Evolutionary conservation across 2,888 invertebrate genomes (phyloP), one percentile per base, ranked within the genome.

Genomic region (Phoronis australis): DNA sequence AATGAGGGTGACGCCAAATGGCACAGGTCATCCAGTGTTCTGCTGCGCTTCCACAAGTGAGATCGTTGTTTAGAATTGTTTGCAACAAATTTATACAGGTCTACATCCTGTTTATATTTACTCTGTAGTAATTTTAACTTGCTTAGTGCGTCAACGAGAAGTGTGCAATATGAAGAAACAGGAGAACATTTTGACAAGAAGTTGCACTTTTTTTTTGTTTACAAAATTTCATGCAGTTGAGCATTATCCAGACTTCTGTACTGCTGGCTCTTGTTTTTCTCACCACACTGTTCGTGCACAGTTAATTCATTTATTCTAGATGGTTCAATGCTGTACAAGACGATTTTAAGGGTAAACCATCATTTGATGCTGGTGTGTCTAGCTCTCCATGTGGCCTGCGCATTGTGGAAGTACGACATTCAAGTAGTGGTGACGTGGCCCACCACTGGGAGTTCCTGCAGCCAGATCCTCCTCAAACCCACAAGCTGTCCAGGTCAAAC

Each of bases 1-100:
- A n/a, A n/a, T n/a, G 72, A 75, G 53, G 72, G 68, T 26, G 73
- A 73, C 2, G 73, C 75, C 5, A 71, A 73, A 56, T 74, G 72
- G 73, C 67, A 68, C 55, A 54, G 73, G 23, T 67, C 73, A 1
- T 74, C 74, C 1, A 74, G 74, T 37, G 67, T 74, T 5, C 56
- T 75, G 39, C 65, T 75, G 25, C 51, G 60, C 23, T 68, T 64
- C 50, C 74, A 73, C 54, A 69, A 63, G 73, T 73, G 53, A 53
- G 62, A 20, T n/a, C n/a, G n/a, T n/a, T n/a, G n/a, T n/a, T n/a
- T n/a, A n/a, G n/a, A n/a, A n/a, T n/a, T n/a, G n/a, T n/a, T n/a
- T n/a, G n/a, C n/a, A n/a, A n/a, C n/a, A n/a, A n/a, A n/a, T n/a
- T n/a, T n/a, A n/a, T n/a, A n/a, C n/a, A n/a, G n/a, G n/a, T n/a